Evolutionary conservation across 2,113 vertebrate genomes (phyloP).

Genomic region (Plecturocebus donacophilus): DNA sequence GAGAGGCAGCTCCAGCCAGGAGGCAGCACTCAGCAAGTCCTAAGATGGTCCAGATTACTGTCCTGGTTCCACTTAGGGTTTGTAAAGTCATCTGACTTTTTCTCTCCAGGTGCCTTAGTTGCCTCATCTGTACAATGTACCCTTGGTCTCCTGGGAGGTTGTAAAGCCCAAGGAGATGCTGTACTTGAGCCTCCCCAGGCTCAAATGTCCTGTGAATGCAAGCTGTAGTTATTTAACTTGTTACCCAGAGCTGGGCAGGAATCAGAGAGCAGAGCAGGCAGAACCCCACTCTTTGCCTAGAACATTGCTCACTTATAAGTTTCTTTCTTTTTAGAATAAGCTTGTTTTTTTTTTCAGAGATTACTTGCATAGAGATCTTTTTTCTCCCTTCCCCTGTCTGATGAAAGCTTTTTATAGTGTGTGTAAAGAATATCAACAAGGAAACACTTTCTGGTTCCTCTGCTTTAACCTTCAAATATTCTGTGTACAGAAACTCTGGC

Average conservation of each 20-base stretch:
- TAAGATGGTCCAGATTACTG: neutral
- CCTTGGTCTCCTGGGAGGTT: neutral
- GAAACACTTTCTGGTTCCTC: slow-evolving; percentile 20
- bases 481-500: slow-evolving; percentile 55
- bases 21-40: neutral
- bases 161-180: neutral
- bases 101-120: neutral
- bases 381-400: neutral
- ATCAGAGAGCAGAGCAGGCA: neutral
- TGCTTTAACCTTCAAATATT: slow-evolving; percentile 46
- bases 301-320: neutral
- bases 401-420: slow-evolving; percentile 48
- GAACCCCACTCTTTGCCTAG: neutral
- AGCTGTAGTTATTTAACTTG: neutral
- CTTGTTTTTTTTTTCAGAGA: slow-evolving; percentile 59
- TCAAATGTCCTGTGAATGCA: fast-evolving
- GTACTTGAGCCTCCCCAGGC: neutral
- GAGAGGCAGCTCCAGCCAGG: neutral
- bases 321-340: slow-evolving; percentile 51
- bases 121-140: neutral
- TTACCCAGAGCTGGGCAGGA: neutral
- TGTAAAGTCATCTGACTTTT: neutral
- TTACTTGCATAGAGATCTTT: neutral
- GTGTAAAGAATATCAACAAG: slow-evolving; percentile 38
- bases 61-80: neutral